Conservation (phyloP, 2,888 invertebrate genomes). For the Aradus depressus region DNA sequence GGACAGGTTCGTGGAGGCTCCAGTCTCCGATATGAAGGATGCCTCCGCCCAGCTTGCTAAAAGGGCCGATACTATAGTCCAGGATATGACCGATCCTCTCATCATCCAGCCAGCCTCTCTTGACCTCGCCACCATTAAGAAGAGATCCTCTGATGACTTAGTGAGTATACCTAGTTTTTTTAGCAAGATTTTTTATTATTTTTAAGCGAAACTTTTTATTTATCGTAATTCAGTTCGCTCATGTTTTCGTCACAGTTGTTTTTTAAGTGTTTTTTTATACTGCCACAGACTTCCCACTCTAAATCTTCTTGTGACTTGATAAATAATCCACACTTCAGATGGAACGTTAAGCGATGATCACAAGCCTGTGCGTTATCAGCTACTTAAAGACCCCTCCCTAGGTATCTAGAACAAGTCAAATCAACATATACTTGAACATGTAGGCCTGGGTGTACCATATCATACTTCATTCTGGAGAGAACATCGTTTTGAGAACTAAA, state of each 20-base stretch:
- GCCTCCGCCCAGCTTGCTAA: slow-evolving; percentile 64
- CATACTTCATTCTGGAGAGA: too few relatives aligned
- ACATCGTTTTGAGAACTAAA: too few relatives aligned
- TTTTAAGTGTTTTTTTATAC: not conserved
- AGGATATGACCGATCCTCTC: slow-evolving; percentile 78
- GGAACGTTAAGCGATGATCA: too few relatives aligned
- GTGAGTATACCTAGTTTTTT: slow-evolving; percentile 37
- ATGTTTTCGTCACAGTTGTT: too few relatives aligned
- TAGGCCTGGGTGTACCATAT: too few relatives aligned
- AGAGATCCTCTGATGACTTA: slow-evolving; percentile 69
- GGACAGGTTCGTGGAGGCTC: slow-evolving; percentile 78
- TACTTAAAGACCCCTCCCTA: too few relatives aligned
- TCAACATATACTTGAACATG: too few relatives aligned
- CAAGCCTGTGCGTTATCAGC: too few relatives aligned
- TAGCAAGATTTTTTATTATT: slow-evolving; percentile 9
- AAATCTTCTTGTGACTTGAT: too few relatives aligned
- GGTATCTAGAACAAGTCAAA: too few relatives aligned
- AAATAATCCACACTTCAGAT: too few relatives aligned
- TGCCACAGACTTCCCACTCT: too few relatives aligned
- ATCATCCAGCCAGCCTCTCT: slow-evolving; percentile 85
- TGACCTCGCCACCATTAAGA: slow-evolving; percentile 74
- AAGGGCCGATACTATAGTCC: slow-evolving; percentile 74
- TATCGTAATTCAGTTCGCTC: not conserved
- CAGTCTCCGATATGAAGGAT: slow-evolving; percentile 60
- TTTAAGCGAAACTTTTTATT: not conserved